Percentiles rank a stretch among this genome's conserved stretches.
phyloP scores from a whole-genome alignment of 2,888 invertebrate species.

The Nineta flava region DNA sequence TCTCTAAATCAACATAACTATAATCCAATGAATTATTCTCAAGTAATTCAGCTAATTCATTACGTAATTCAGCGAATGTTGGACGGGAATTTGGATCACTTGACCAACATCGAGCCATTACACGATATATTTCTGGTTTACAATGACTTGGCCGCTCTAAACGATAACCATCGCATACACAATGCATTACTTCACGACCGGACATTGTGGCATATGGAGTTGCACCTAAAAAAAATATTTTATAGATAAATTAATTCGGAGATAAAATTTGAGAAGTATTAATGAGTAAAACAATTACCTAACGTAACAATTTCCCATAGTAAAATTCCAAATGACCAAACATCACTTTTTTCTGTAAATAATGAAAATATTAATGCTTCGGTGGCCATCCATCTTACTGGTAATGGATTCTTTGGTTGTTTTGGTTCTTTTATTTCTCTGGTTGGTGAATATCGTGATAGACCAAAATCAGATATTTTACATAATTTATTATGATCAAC shows the following conservation, averaged over 20 bases:
- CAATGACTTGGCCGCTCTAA: conserved; percentile 67
- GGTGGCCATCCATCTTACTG: conserved; percentile 76
- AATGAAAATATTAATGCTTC: conserved; percentile 63
- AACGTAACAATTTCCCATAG: conserved; percentile 79
- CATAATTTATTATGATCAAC: conserved; percentile 74
- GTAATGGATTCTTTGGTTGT: conserved; percentile 38
- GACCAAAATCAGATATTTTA: conserved; percentile 79
- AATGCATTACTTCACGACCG: conserved; percentile 66
- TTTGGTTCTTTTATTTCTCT: conserved; percentile 33
- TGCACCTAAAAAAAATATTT: conserved; percentile 39
- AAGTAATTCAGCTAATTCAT: conserved; percentile 36
- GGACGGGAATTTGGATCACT: conserved; percentile 58
- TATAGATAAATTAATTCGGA: background rate
- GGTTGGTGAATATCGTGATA: conserved; percentile 44
- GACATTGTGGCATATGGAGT: conserved; percentile 77
- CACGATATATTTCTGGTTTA: conserved; percentile 47
- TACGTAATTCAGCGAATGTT: conserved; percentile 43
- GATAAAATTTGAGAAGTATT: background rate
- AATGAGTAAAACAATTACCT: conserved; percentile 29
- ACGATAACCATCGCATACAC: conserved; percentile 61
- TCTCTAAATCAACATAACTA: conserved; percentile 51
- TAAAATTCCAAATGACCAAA: conserved; percentile 76
- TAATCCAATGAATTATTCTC: conserved; percentile 44
- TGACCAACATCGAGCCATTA: conserved; percentile 47
- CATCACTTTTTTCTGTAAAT: conserved; percentile 67